A percentile compares a stretch with the other conserved stretches of the same genome.
Conservation (phyloP, 2,888 invertebrate genomes). For the Caenorhabditis panamensis region DNA sequence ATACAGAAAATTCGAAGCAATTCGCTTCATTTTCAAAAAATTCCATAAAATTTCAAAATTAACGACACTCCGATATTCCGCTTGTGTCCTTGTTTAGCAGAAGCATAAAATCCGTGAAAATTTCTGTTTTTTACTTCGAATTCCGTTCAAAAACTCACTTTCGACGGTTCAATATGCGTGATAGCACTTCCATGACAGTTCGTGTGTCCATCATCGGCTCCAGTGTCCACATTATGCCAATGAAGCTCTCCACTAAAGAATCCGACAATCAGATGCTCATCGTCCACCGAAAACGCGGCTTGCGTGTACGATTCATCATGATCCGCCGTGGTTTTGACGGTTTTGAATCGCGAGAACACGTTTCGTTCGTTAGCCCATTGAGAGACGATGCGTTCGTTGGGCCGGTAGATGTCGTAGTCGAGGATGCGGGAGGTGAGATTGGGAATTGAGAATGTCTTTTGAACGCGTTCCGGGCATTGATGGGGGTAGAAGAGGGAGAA, state of each 20-base stretch:
- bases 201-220: conserved; percentile 87
- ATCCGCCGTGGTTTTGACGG: conserved; percentile 87
- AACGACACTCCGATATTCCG: too few species aligned
- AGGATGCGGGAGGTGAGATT: conserved; percentile 64
- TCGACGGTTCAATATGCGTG: conserved; percentile 85
- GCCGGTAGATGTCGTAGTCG: conserved; percentile 21
- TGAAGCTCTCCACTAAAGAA: conserved; percentile 93
- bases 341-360: conserved; percentile 87
- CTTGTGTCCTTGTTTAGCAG: too few species aligned
- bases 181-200: conserved; percentile 92
- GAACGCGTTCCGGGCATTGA: conserved; percentile 93
- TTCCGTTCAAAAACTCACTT: too few species aligned
- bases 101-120: too few species aligned
- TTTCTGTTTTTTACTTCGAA: too few species aligned
- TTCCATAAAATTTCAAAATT: too few species aligned
- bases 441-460: conserved; percentile 25
- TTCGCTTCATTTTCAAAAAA: too few species aligned
- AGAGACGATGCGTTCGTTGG: conserved; percentile 70
- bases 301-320: conserved; percentile 88
- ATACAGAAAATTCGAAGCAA: too few species aligned
- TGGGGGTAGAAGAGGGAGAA: conserved; percentile 95
- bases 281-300: conserved; percentile 81
- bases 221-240: conserved; percentile 90
- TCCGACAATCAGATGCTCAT: conserved; percentile 88
- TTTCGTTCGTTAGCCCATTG: conserved; percentile 87